Conservation (phyloP, 2,888 invertebrate species). For the Unio delphinus region DNA sequence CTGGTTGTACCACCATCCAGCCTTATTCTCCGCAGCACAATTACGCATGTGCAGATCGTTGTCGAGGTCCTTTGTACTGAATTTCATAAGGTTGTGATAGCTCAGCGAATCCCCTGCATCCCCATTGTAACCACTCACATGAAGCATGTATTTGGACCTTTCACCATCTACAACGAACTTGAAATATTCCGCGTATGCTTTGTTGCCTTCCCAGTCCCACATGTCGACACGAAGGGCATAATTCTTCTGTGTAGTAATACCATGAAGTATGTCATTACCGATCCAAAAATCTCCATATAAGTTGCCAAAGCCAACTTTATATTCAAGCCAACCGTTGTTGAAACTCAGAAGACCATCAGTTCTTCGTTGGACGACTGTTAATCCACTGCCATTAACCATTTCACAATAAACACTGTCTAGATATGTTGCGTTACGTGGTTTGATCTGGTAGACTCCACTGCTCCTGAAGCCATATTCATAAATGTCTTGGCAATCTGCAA, state of each 20-base stretch:
- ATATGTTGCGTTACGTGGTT: conserved; percentile 39
- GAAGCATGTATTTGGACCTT: conserved; percentile 54
- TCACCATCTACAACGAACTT: conserved; percentile 60
- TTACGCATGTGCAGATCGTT: conserved; percentile 66
- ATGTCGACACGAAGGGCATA: conserved; percentile 67
- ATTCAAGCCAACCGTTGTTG: conserved; percentile 66
- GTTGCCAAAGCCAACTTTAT: conserved; percentile 68
- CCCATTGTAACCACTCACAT: conserved; percentile 55
- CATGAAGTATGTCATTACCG: conserved; percentile 63
- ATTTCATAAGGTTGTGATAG: conserved; percentile 67
- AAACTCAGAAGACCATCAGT: conserved; percentile 62
- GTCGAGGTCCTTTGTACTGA: conserved; percentile 68
- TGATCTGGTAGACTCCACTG: conserved; percentile 63
- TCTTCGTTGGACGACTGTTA: conserved; percentile 65
- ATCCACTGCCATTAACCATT: conserved; percentile 63
- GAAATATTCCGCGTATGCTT: conserved; percentile 62
- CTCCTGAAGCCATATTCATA: conserved; percentile 49
- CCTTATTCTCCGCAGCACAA: conserved; percentile 67
- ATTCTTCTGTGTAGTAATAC: conserved; percentile 53
- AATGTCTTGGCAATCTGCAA: conserved; percentile 67
- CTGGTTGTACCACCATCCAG: conserved; percentile 70
- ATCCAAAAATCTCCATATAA: conserved; percentile 68
- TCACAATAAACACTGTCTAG: conserved; percentile 64
- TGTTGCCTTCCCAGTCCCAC: conserved; percentile 69
- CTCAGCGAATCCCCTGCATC: conserved; percentile 67